phyloP scores from a whole-genome alignment of 64 coral and sea anemone genomes.

The Actinia equina region DNA sequence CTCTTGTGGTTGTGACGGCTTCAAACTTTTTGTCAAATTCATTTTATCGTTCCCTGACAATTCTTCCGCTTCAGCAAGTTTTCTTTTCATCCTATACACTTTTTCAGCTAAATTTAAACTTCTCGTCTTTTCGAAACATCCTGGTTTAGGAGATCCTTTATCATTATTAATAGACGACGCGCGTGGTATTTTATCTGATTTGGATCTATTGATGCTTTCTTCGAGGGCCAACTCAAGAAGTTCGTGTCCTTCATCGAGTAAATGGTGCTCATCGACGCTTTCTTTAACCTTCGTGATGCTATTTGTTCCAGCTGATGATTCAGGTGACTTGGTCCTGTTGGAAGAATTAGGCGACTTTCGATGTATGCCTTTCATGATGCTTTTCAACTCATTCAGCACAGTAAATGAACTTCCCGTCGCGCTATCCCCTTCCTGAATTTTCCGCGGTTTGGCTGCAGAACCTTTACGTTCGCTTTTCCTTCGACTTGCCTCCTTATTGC shows the following conservation, averaged over 20 bases:
- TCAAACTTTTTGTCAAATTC: neutral
- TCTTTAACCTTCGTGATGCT: neutral
- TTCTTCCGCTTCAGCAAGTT: neutral
- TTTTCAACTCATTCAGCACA: neutral
- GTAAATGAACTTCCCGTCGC: neutral
- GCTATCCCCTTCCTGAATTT: neutral
- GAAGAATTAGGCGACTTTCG: neutral
- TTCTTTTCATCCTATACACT: neutral
- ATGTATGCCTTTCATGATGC: neutral
- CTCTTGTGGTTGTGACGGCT: neutral
- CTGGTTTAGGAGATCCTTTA: neutral
- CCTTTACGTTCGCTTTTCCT: neutral
- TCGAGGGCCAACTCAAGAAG: conserved; percentile 14
- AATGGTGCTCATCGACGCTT: neutral
- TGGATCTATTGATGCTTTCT: neutral
- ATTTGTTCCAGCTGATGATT: neutral
- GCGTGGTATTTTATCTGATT: neutral
- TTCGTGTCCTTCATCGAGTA: conserved; percentile 5
- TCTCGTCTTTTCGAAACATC: neutral
- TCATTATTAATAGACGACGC: neutral
- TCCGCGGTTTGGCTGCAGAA: neutral
- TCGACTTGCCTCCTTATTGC: neutral
- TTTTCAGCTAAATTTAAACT: neutral
- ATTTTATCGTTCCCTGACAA: neutral
- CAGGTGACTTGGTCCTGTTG: neutral